Evolutionary conservation across 2,888 invertebrate genomes (phyloP).

Genomic region (Frankliniella fusca): DNA sequence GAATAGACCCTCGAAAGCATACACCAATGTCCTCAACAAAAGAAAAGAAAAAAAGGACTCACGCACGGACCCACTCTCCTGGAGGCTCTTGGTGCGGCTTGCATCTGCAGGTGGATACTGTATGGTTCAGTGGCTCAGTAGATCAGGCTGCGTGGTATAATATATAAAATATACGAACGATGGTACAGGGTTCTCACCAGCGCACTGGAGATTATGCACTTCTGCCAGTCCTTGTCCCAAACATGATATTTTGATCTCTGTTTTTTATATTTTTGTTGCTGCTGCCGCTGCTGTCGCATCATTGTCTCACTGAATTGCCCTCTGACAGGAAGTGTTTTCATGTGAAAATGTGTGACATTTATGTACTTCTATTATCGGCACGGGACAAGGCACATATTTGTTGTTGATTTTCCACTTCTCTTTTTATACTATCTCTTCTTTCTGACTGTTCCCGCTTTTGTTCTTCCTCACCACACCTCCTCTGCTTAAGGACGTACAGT

Average conservation of each 20-base stretch:
- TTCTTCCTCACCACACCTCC: conserved; percentile 22
- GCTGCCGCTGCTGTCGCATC: conserved; percentile 25
- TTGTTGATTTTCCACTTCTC: neutral
- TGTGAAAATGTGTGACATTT: conserved; percentile 23
- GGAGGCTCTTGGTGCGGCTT: conserved; percentile 23
- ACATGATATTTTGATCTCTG: conserved; percentile 1
- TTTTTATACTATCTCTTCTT: conserved; percentile 17
- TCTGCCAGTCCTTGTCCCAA: conserved; percentile 18
- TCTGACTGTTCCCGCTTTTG: conserved; percentile 19
- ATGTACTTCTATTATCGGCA: conserved; percentile 10
- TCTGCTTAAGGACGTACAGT: conserved; percentile 4
- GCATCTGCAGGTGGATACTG: conserved; percentile 17
- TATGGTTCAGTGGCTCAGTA: conserved; percentile 22
- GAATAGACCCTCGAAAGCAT: conserved; percentile 16
- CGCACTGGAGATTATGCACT: conserved; percentile 26
- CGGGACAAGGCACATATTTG: conserved; percentile 24
- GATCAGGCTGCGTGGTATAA: conserved; percentile 8
- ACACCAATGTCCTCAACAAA: conserved; percentile 7
- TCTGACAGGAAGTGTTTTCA: conserved; percentile 20
- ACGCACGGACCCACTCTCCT: conserved; percentile 21
- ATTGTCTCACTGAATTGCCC: conserved; percentile 22
- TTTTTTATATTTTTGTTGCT: conserved; percentile 8
- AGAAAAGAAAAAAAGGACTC: neutral
- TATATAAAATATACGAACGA: neutral
- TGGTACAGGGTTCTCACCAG: conserved; percentile 24